These are phyloP conservation scores for Pocillopora grandis DNA, from an alignment of 92 coral and sea anemone species.

Conservation along the genomic window DNA sequence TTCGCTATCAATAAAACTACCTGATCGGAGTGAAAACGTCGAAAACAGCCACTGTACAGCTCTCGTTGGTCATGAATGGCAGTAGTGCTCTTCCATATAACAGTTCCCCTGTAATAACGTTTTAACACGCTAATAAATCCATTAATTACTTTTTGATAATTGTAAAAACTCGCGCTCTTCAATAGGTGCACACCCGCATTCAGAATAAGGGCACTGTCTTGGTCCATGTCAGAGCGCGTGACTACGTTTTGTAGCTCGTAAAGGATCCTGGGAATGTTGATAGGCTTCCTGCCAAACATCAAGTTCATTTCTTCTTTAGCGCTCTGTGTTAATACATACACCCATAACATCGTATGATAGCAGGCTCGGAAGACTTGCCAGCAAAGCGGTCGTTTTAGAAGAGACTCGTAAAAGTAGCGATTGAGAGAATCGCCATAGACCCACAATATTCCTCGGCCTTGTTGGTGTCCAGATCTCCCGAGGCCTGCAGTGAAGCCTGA, in stretches of 20 bases:
- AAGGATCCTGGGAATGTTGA: constrained; percentile 76
- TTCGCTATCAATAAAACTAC: constrained; percentile 23
- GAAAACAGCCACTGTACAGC: constrained; percentile 86
- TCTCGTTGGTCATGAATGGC: constrained; percentile 81
- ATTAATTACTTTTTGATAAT: constrained; percentile 74
- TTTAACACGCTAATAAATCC: constrained; percentile 70
- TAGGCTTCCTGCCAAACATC: constrained; percentile 59
- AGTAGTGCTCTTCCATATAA: constrained; percentile 87
- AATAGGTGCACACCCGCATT: constrained; percentile 87
- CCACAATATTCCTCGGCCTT: constrained; percentile 84
- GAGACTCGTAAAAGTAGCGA: constrained; percentile 79
- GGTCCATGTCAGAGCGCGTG: constrained; percentile 76
- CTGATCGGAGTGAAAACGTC: constrained; percentile 90
- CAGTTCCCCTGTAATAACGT: constrained; percentile 72
- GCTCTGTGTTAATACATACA: constrained; percentile 65
- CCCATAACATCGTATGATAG: constrained; percentile 90
- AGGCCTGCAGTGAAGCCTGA: constrained; percentile 2
- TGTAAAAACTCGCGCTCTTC: constrained; percentile 79
- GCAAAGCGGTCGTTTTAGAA: constrained; percentile 66
- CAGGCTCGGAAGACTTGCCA: constrained; percentile 80
- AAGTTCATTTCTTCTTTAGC: constrained; percentile 82
- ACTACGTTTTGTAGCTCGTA: constrained; percentile 68
- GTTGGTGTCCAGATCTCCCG: constrained; percentile 65
- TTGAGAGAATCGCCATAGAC: constrained; percentile 85
- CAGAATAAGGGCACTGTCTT: constrained; percentile 75